Percentiles rank a stretch among this genome's conserved stretches.
Conservation (phyloP, 2,888 invertebrate genomes). For the Drosophila tripunctata region DNA sequence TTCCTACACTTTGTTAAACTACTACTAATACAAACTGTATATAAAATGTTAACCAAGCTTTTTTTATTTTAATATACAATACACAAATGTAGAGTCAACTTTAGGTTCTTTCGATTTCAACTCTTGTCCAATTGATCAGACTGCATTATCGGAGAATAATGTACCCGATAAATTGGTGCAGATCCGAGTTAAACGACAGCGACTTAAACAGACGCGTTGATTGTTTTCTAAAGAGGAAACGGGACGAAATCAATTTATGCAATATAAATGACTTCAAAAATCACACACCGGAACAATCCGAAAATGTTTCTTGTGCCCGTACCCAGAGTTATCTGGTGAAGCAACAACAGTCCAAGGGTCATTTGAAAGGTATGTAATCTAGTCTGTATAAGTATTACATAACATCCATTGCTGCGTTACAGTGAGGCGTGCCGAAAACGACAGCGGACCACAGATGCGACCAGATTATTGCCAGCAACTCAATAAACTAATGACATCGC, state of each 20-base stretch:
- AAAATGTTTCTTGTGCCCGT: conserved; percentile 88
- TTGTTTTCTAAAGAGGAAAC: conserved; percentile 90
- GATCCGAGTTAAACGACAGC: conserved; percentile 87
- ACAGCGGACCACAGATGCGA: conserved; percentile 88
- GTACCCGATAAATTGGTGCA: conserved; percentile 85
- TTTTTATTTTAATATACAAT: conserved; percentile 14
- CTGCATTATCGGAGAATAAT: conserved; percentile 14
- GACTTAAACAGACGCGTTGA: conserved; percentile 89
- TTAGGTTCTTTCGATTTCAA: conserved; percentile 47
- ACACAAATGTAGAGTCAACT: conserved; percentile 13
- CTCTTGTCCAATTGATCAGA: conserved; percentile 50
- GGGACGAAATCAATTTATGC: conserved; percentile 89
- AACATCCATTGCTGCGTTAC: conserved; percentile 31
- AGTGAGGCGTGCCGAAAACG: conserved; percentile 90
- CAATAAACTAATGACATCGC: conserved; percentile 84
- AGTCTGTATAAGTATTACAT: neutral
- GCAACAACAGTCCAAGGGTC: conserved; percentile 90
- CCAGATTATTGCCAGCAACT: conserved; percentile 84
- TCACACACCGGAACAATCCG: neutral
- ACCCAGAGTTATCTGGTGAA: conserved; percentile 90
- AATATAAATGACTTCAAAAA: conserved; percentile 89
- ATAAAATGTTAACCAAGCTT: neutral
- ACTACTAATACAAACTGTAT: conserved; percentile 3
- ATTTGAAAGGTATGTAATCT: conserved; percentile 88
- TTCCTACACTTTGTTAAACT: conserved; percentile 14